Base-by-base conservation (phyloP, 2,888 invertebrate genomes). In the Aromia moschata region DNA sequence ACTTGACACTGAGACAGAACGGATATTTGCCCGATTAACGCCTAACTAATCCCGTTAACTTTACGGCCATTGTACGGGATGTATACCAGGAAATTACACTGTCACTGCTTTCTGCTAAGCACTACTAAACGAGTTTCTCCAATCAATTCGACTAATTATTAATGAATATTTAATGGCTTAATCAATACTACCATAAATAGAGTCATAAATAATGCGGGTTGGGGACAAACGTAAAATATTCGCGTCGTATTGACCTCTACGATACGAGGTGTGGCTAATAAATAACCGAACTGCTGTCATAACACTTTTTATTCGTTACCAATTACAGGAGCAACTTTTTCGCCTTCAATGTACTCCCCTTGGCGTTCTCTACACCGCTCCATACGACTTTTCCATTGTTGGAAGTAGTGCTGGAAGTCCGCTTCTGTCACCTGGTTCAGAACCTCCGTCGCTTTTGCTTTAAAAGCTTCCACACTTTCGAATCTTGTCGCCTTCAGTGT, bases 11-110 rank as follows among this genome's bases (percentile, higher is more conserved):
- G 41, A 3, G 25, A 38, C 20, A 46, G 41, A 46, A 25, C 58
- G 65, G 62, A 65, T 65, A 60, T 65, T 62, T 65, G 65, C 53
- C 47, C 60, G 62, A 62, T 65, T 57, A 60, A 11, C 51, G 36
- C 33, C 46, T 45, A 33, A 43, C 51, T 52, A 40, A 46, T 45
- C 45, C 54, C 46, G 36, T 54, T 11, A 47, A 40, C 47, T 56
- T 47, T 18, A 47, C 15, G 33, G 30, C 41, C 25, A 33, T 14
- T 17, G 38, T 20, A 53, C 44, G 43, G 33, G 58, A 57, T 53
- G 56, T 47, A 59, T 61, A 54, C 20, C 52, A 64, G 64, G 61
- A 64, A 64, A 62, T 65, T 62, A 65, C 56, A 47, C n/a, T 60
- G 57, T 51, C 58, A 55, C 56, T 58, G 59, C 40, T 56, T 56